Evolutionary conservation across 2,888 invertebrate species (phyloP), one percentile per base, ranked within the genome.

Genomic region (Rugalucina vietnamica): DNA sequence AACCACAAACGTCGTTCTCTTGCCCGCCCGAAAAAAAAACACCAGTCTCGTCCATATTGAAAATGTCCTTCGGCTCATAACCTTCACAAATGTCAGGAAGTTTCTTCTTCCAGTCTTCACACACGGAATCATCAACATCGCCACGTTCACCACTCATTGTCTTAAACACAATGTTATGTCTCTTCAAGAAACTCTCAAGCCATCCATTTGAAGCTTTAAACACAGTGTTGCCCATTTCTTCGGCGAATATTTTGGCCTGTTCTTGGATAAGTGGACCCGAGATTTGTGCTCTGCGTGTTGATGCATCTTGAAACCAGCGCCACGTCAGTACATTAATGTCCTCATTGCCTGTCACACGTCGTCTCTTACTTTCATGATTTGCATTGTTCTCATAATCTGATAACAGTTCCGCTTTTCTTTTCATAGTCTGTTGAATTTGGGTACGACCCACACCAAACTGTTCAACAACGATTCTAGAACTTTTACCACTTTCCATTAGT

Each of bases 381-480:
- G 12, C 10, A 69, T 69, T 69, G 29, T 69, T 69, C 29, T 69
- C 69, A 69, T 69, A 69, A 27, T 69, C 69, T 27, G 24, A 12
- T 18, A 69, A 10, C 4, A 69, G 8, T 36, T 69, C 69, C 8
- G 29, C 29, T 29, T 69, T 69, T 18, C 69, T 5, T 36, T 69
- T 69, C 10, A 69, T 27, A 10, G 32, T 29, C 8, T 54, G 10
- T n/a, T 54, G 54, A 54, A 54, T 54, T 10, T 54, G 54, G 0
- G 83, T 84, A 72, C 82, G 85, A 1, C 88, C 86, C 12, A 88
- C 86, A 49, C 81, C 81, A 34, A 86, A 39, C n/a, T 84, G 73
- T 2, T 82, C 75, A 8, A 86, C 86, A 34, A 88, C 80, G 49
- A 82, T 71, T 24, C 83, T 34, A 24, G 84, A 60, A 76, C 70